Percentiles rank a stretch among this genome's conserved stretches.
Conservation (phyloP, 2,888 invertebrate genomes). For the Apeira syringaria region DNA sequence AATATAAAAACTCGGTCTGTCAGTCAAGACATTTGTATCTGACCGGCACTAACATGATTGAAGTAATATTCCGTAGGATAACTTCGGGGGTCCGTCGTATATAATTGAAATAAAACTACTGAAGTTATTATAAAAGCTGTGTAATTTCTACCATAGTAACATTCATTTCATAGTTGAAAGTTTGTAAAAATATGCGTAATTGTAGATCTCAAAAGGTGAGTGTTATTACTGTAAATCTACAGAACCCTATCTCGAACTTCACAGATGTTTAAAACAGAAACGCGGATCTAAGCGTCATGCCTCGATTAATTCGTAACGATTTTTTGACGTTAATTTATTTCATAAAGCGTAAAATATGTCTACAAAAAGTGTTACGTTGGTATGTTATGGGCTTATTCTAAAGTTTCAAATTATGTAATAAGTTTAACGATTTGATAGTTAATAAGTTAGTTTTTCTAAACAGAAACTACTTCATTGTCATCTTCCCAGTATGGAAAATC, state of each 20-base stretch:
- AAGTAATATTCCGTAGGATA: conserved; percentile 46
- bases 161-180: no score
- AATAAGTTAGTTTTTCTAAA: no score
- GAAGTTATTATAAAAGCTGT: neutral
- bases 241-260: conserved; percentile 20
- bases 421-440: no score
- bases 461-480: no score
- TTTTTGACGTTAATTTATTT: conserved; percentile 48
- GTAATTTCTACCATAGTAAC: no score
- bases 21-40: conserved; percentile 66
- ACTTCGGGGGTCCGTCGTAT: conserved; percentile 48
- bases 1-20: conserved; percentile 63
- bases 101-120: neutral
- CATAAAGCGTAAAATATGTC: conserved; percentile 43
- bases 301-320: conserved; percentile 55
- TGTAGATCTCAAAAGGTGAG: no score
- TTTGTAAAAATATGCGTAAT: no score
- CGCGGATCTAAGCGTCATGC: conserved; percentile 50
- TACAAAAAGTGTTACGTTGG: conserved; percentile 18
- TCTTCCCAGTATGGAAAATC: no score
- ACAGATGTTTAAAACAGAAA: conserved; percentile 27
- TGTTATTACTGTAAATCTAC: no score
- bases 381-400: conserved; percentile 1
- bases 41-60: conserved; percentile 74
- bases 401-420: no score